Evolutionary conservation across 2,797 vertebrate species (phyloP).

Genomic region (Microctenopoma steveboyesi): DNA sequence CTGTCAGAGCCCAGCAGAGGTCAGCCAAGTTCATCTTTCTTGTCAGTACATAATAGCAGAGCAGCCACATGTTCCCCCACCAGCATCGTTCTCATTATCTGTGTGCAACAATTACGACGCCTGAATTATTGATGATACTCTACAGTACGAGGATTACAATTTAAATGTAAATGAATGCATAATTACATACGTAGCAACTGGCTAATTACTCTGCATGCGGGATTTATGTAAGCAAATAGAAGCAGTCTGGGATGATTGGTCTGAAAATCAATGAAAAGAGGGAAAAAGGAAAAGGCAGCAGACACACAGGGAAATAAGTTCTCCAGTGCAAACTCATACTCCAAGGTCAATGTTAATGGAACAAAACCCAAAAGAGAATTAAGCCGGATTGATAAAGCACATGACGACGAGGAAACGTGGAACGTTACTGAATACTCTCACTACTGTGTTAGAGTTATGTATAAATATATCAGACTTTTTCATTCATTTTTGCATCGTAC

Average conservation of each 20-base stretch:
- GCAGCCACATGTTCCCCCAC: constrained; percentile 37
- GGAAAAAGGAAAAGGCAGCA: constrained; percentile 14
- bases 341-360: constrained; percentile 10
- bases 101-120: constrained; percentile 37
- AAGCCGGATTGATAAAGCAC: constrained; percentile 7
- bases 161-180: constrained; percentile 23
- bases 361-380: background rate
- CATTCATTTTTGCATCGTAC: no score
- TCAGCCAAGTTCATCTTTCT: constrained; percentile 74
- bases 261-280: constrained; percentile 10
- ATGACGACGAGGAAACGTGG: constrained; percentile 12
- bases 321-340: background rate
- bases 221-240: constrained; percentile 34
- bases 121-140: constrained; percentile 20
- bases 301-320: no score
- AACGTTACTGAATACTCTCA: background rate
- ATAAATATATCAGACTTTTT: no score
- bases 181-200: constrained; percentile 22
- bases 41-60: constrained; percentile 45
- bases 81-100: constrained; percentile 36
- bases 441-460: no score
- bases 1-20: constrained; percentile 76
- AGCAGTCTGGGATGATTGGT: background rate
- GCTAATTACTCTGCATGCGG: constrained; percentile 16
- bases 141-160: background rate